phyloP scores from a whole-genome alignment of 2,797 vertebrate genomes.

The Tangara arthus region DNA sequence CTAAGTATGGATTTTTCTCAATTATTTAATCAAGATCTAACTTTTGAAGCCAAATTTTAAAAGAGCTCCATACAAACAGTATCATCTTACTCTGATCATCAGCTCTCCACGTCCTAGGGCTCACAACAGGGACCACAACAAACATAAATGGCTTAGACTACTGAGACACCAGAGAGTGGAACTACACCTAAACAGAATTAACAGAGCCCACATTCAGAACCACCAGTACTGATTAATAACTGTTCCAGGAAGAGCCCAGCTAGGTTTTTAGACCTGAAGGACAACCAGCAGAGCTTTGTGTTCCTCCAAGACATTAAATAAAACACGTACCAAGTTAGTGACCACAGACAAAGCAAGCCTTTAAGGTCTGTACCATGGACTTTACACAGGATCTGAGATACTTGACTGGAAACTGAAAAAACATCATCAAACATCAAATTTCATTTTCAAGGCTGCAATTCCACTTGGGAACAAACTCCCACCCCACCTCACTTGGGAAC shows the following conservation, averaged over 20 bases:
- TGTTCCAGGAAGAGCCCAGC: background rate
- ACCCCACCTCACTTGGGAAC: background rate
- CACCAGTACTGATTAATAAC: background rate
- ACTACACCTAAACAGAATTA: background rate
- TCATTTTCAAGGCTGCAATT: background rate
- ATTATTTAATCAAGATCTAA: background rate
- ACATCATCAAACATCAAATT: background rate
- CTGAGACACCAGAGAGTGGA: background rate
- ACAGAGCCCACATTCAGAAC: fast-evolving
- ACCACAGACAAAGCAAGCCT: background rate
- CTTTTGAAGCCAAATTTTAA: background rate
- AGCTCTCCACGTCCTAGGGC: fast-evolving
- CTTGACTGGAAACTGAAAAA: background rate
- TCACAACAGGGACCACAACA: background rate
- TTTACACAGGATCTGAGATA: background rate
- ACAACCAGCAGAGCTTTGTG: background rate
- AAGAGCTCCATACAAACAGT: background rate
- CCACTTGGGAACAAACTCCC: background rate
- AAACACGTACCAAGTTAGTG: background rate
- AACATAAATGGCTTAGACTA: background rate
- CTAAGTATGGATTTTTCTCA: background rate
- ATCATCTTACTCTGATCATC: background rate
- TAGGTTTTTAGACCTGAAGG: background rate
- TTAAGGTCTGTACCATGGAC: background rate
- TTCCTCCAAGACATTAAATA: background rate